These are phyloP conservation scores for Luffia ferchaultella DNA, from an alignment of 2,888 invertebrate genomes.

Conservation along the genomic window DNA sequence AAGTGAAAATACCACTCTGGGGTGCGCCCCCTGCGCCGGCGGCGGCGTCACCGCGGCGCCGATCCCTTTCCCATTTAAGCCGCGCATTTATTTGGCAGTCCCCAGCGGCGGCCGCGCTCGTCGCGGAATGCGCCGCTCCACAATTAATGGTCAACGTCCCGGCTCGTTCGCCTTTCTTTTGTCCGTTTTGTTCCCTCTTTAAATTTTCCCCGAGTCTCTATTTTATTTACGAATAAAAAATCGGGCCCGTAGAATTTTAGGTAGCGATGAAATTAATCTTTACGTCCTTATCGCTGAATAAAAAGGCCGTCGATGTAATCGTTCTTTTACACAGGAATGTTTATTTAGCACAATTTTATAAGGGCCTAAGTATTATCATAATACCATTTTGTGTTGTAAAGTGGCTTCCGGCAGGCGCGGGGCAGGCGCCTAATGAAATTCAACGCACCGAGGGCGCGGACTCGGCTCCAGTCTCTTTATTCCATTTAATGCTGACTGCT, in stretches of 20 bases:
- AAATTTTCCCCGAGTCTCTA: not conserved
- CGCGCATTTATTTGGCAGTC: constrained; percentile 64
- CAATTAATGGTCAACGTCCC: constrained; percentile 52
- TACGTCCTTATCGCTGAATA: constrained; percentile 1
- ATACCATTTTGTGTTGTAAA: constrained; percentile 62
- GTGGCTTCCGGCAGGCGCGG: constrained; percentile 53
- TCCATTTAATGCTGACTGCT: constrained; percentile 67
- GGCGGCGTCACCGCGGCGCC: constrained; percentile 38
- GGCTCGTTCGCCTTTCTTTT: constrained; percentile 30
- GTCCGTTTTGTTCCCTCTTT: constrained; percentile 12
- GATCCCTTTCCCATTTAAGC: constrained; percentile 61
- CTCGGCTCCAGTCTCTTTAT: constrained; percentile 64
- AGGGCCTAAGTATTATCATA: constrained; percentile 61
- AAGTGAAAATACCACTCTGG: constrained; percentile 69
- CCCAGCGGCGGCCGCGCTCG: constrained; percentile 34
- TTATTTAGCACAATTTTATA: constrained; percentile 60
- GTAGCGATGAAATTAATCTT: constrained; percentile 21
- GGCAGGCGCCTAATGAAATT: constrained; percentile 61
- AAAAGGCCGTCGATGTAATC: constrained; percentile 25
- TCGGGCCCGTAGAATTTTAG: not conserved
- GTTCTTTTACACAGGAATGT: constrained; percentile 55
- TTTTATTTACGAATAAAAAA: not conserved
- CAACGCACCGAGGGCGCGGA: constrained; percentile 32
- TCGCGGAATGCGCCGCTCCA: constrained; percentile 29
- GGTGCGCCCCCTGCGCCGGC: constrained; percentile 59